Evolutionary conservation across 2,888 invertebrate genomes (phyloP), one percentile per base, ranked within the genome.

Genomic region (Hypena proboscidalis): DNA sequence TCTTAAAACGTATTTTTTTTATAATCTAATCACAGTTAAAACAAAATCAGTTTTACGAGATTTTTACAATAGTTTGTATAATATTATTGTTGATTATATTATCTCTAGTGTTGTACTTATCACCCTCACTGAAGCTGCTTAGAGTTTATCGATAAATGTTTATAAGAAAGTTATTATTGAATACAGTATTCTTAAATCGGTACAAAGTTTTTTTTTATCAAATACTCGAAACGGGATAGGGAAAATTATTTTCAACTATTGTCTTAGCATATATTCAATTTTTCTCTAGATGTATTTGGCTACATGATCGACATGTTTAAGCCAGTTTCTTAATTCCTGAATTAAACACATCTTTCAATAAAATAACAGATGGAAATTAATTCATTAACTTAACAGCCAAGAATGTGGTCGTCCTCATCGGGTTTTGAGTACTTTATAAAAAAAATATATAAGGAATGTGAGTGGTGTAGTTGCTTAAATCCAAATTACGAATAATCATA

Each of bases 61-160:
- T 41, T 37, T 23, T 47, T 27, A 15, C 38, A 35, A 33, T 20
- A 34, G 22, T 29, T 46, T 45, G 10, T 25, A 22, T 42, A 27
- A 33, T 23, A 14, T 20, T 23, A 29, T 21, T 41, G 20, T 30
- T 29, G 26, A 25, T 14, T 43, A 1, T 38, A 52, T 37, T 38
- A 64, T 37, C 14, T 42, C 58, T 65, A 63, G 11, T 36, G 23
- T 63, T 63, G 63, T 63, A 63, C 63, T 63, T 63, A 36, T 54
- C 32, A 47, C 36, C 17, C 26, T 58, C 29, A 43, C 25, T 41
- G 42, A 50, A 56, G 52, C 40, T 44, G 56, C 60, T 49, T 63
- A 56, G 25, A 39, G 37, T 11, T 7, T 29, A 40, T 14, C n/a
- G 21, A 21, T 14, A 23, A 6, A 21, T 32, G 14, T 26, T 14